A percentile compares a stretch with the other conserved stretches of the same genome.
These are phyloP conservation scores for Ligdia adustata DNA, from an alignment of 2,888 invertebrate species.

Conservation along the genomic window DNA sequence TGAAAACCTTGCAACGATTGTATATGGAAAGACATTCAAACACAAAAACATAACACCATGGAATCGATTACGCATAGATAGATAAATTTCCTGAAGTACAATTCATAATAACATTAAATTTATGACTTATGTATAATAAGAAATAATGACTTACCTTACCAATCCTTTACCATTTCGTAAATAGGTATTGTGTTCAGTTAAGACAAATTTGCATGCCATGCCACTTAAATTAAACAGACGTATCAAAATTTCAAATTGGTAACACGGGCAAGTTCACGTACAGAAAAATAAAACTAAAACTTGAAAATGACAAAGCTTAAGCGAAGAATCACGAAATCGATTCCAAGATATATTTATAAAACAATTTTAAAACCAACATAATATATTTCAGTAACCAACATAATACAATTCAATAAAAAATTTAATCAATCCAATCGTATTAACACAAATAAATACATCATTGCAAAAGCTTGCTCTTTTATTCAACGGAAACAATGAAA, in stretches of 20 bases:
- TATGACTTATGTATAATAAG: conserved; percentile 39
- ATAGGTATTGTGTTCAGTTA: conserved; percentile 38
- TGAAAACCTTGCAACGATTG: conserved; percentile 19
- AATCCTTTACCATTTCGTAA: conserved; percentile 40
- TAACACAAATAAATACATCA: not conserved
- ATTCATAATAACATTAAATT: conserved; percentile 37
- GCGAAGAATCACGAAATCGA: conserved; percentile 72
- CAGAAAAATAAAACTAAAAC: conserved; percentile 39
- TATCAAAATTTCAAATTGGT: no score
- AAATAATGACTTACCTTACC: conserved; percentile 68
- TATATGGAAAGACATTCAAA: conserved; percentile 45
- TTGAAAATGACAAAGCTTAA: conserved; percentile 44
- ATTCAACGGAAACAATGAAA: conserved; percentile 28
- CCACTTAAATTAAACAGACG: conserved; percentile 44
- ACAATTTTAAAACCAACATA: conserved; percentile 33
- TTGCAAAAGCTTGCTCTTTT: conserved; percentile 33
- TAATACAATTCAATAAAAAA: no score
- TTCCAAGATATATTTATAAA: conserved; percentile 63
- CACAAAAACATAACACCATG: conserved; percentile 59
- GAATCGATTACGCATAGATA: conserved; percentile 74
- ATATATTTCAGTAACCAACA: no score
- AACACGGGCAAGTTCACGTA: conserved; percentile 6
- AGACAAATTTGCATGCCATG: conserved; percentile 63
- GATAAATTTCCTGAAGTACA: conserved; percentile 38
- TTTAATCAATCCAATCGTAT: conserved; percentile 16